These are phyloP conservation scores for Austrolebias charrua DNA, from an alignment of 2,797 vertebrate species.

Conservation along the genomic window DNA sequence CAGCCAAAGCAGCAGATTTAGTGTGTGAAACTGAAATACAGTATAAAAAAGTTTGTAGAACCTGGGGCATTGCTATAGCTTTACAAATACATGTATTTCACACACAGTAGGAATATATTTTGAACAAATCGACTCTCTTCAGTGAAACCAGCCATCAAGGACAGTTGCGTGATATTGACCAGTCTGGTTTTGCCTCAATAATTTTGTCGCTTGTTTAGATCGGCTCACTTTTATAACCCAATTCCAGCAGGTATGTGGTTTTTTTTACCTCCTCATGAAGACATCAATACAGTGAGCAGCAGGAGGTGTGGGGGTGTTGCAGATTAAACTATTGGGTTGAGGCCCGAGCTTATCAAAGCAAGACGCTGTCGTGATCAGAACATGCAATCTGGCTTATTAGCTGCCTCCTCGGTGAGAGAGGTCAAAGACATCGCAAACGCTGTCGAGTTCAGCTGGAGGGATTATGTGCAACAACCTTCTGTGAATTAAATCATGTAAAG, in stretches of 20 bases:
- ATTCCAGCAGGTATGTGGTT: constrained; percentile 24
- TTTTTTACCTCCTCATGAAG: constrained; percentile 11
- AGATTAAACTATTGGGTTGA: constrained; percentile 42
- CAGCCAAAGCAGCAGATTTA: constrained; percentile 1
- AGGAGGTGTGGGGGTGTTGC: constrained; percentile 24
- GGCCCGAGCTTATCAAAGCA: constrained; percentile 45
- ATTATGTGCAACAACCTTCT: background rate
- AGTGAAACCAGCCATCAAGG: constrained; percentile 37
- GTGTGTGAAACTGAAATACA: background rate
- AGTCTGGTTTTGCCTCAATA: constrained; percentile 10
- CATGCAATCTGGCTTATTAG: constrained; percentile 20
- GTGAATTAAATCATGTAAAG: background rate
- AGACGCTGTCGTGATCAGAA: constrained; percentile 27
- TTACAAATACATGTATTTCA: constrained; percentile 20
- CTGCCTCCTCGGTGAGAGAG: constrained; percentile 7
- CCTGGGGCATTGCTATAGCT: background rate
- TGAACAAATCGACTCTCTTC: constrained; percentile 7
- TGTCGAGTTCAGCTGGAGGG: background rate
- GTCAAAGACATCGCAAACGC: constrained; percentile 26
- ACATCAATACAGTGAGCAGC: constrained; percentile 45
- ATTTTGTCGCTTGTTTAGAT: constrained; percentile 31
- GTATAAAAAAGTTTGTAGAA: constrained; percentile 17
- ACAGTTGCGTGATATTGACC: constrained; percentile 34
- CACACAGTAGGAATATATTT: constrained; percentile 31
- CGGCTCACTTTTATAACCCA: constrained; percentile 10